Conservation (phyloP, 2,888 invertebrate species). For the Brachylomia viminalis region DNA sequence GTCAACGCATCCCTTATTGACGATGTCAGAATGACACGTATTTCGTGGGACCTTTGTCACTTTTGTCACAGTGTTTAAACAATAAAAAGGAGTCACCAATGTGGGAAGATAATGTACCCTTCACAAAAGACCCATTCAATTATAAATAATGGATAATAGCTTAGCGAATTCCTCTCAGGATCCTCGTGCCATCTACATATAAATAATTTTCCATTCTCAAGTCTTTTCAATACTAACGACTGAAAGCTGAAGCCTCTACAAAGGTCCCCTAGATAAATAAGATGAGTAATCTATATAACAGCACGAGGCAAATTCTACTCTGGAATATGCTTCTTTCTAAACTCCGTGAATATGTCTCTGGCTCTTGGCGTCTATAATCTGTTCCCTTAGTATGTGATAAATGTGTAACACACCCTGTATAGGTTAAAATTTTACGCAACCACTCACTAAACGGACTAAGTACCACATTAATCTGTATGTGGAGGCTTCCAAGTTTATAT, state of each 20-base stretch:
- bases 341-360: too few species aligned
- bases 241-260: background rate
- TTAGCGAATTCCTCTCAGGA: background rate
- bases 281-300: background rate
- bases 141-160: slow-evolving; percentile 18
- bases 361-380: background rate
- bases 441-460: background rate
- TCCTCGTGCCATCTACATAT: background rate
- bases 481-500: background rate
- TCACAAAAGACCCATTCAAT: slow-evolving; percentile 10
- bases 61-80: background rate
- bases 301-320: background rate
- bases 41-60: background rate
- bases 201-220: background rate
- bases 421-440: background rate
- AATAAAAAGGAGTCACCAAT: background rate
- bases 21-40: background rate
- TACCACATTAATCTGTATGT: background rate
- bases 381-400: background rate
- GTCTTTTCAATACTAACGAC: background rate
- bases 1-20: background rate
- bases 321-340: too few species aligned
- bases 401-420: background rate
- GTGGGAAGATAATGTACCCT: slow-evolving; percentile 1
- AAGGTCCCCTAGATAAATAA: background rate